Conservation (phyloP, 2,888 invertebrate genomes). For the Drymonia ruficornis region DNA sequence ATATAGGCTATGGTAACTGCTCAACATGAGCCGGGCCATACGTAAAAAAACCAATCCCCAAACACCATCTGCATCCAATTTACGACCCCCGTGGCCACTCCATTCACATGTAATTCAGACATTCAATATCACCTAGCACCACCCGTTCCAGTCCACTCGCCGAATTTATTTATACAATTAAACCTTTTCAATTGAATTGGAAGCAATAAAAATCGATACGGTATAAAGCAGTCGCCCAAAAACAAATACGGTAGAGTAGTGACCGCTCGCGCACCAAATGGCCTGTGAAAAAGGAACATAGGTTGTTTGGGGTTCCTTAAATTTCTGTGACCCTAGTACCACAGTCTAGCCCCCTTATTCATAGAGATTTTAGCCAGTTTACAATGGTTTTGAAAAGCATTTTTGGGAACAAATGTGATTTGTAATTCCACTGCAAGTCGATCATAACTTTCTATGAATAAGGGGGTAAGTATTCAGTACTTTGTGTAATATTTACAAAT, state of each 20-base stretch:
- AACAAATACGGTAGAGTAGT: conserved; percentile 55
- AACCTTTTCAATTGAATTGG: conserved; percentile 59
- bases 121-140: conserved; percentile 6
- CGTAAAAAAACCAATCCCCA: background rate
- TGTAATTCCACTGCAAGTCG: too few species aligned
- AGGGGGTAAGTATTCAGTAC: too few species aligned
- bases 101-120: conserved; percentile 16
- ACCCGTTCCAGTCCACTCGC: background rate
- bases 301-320: conserved; percentile 46
- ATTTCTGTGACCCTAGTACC: too few species aligned
- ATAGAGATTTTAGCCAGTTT: too few species aligned
- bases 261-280: conserved; percentile 65
- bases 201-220: conserved; percentile 52
- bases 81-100: conserved; percentile 13
- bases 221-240: conserved; percentile 53
- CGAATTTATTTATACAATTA: conserved; percentile 27
- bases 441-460: too few species aligned
- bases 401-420: too few species aligned
- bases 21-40: too few species aligned
- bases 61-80: background rate
- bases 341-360: too few species aligned
- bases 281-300: conserved; percentile 66
- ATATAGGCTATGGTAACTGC: too few species aligned
- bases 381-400: too few species aligned
- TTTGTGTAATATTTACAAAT: too few species aligned